Percentiles rank a stretch among this genome's conserved stretches.
These are phyloP conservation scores for Mimas tiliae DNA, from an alignment of 2,888 invertebrate genomes.

Conservation along the genomic window DNA sequence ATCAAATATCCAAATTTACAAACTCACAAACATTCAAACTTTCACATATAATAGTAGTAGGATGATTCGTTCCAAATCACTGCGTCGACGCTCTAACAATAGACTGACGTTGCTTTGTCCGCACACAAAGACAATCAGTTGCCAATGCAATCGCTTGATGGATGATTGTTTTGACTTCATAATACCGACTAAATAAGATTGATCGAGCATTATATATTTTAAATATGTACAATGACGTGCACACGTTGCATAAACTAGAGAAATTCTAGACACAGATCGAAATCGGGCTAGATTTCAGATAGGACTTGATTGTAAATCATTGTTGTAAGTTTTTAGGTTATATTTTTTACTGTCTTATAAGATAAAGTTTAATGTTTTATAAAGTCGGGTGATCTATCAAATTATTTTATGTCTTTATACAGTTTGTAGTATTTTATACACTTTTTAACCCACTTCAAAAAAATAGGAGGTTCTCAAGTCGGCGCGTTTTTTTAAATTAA, in stretches of 20 bases:
- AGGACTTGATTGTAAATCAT: constrained; percentile 4
- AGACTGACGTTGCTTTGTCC: background rate
- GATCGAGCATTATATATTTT: constrained; percentile 1
- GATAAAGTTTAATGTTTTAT: background rate
- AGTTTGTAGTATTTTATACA: too few species aligned
- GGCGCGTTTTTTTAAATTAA: too few species aligned
- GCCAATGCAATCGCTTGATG: constrained; percentile 17
- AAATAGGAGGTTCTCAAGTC: too few species aligned
- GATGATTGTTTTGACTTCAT: constrained; percentile 27
- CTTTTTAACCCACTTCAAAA: too few species aligned
- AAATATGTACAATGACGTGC: background rate
- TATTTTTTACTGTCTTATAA: background rate
- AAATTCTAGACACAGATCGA: constrained; percentile 5
- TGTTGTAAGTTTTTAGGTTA: background rate
- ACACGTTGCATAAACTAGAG: background rate
- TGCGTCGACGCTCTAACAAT: background rate
- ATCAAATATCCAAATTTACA: too few species aligned
- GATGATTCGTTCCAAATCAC: background rate
- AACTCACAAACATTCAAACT: too few species aligned
- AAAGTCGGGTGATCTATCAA: too few species aligned
- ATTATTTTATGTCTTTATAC: background rate
- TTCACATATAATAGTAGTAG: too few species aligned
- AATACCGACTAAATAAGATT: constrained; percentile 24
- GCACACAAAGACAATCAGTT: constrained; percentile 16
- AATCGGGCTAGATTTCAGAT: constrained; percentile 1